Evolutionary conservation across 92 coral and sea anemone species (phyloP), one percentile per base, ranked within the genome.

Genomic region (Ricordea florida): DNA sequence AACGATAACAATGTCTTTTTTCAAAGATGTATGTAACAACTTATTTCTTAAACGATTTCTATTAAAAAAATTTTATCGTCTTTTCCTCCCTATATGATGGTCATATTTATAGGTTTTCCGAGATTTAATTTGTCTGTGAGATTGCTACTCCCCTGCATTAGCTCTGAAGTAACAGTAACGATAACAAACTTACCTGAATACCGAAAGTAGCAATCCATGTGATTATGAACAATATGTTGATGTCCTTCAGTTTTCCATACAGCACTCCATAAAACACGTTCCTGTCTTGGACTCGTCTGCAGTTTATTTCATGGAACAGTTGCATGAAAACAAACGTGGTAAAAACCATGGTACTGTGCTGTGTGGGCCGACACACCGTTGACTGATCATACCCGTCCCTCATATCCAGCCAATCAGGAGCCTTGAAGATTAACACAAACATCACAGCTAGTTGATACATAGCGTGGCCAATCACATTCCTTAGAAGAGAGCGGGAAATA

Each of bases 311-410:
- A 62, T 91, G 87, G 37, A 91, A 91, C 35, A 91, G 77, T 42
- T 88, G 90, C 97, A 91, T 91, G 43, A 91, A 52, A 17, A 91
- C 67, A 13, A 87, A 84, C 0, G 97, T 87, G 10, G 89, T 91
- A 67, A 91, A 91, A 38, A 91, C 93, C 97, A 91, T 91, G 26
- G 97, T 91, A 10, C 84, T 77, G 73, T 91, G 97, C 31, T 91
- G 97, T 26, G 93, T 91, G 3, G 93, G 97, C 25, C 84, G 62
- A 45, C 97, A 91, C n/a, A 91, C 81, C 10, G 78, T 81, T 40
- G 82, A 82, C 31, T 68, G 41, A 10, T 86, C 75, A 55, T 91
- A 91, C 6, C 97, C 97, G 72, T 78, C 69, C 43, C 90, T 79
- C 35, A 90, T 88, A 62, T 91, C 97, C 47, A 90, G 81, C 51